Evolutionary conservation across 1,140 invertebrate species (phyloP).

Genomic region (Drosophila lacteicornis): DNA sequence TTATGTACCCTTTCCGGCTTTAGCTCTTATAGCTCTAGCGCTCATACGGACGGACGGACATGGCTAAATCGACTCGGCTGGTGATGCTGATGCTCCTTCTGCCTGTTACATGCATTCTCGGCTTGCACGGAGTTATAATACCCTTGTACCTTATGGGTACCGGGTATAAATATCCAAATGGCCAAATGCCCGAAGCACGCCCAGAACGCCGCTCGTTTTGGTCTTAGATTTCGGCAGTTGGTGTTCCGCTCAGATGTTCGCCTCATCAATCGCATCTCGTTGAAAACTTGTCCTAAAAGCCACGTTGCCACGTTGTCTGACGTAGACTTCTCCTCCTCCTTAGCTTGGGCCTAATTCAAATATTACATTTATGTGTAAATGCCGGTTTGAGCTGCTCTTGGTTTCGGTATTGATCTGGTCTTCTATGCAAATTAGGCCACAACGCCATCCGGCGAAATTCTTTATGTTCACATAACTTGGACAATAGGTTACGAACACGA

Average conservation of each 20-base stretch:
- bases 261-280: background rate
- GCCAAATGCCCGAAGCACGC: constrained; percentile 27
- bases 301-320: constrained; percentile 7
- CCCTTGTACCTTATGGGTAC: too few species aligned
- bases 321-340: constrained; percentile 3
- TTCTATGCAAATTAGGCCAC: constrained; percentile 57
- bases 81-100: too few species aligned
- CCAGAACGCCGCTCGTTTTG: constrained; percentile 17
- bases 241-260: background rate
- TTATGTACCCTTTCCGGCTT: too few species aligned
- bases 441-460: constrained; percentile 28
- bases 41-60: too few species aligned
- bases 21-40: too few species aligned
- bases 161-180: background rate
- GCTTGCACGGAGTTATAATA: too few species aligned
- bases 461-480: constrained; percentile 23
- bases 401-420: constrained; percentile 34
- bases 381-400: constrained; percentile 17
- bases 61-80: too few species aligned
- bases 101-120: too few species aligned
- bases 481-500: constrained; percentile 40
- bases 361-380: constrained; percentile 58
- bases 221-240: background rate
- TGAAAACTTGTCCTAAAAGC: constrained; percentile 33
- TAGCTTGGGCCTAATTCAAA: constrained; percentile 3